These are phyloP conservation scores for Camponotus pennsylvanicus DNA, from an alignment of 1,140 invertebrate genomes.

Conservation along the genomic window DNA sequence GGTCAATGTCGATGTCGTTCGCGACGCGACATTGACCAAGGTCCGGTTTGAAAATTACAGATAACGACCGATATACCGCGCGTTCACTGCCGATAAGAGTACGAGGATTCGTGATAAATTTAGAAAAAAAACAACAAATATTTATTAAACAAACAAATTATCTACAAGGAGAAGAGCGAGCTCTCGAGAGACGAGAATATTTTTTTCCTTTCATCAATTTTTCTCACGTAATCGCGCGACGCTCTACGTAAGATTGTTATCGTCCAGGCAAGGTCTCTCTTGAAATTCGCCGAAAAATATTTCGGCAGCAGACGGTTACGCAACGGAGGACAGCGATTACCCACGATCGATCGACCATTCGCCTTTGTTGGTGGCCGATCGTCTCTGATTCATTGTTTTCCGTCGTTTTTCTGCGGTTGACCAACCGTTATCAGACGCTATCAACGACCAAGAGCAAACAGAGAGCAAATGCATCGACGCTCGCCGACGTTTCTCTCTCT, in stretches of 20 bases:
- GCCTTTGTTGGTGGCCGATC: conserved; percentile 8
- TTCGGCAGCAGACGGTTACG: conserved; percentile 65
- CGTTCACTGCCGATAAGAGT: conserved; percentile 7
- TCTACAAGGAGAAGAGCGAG: too few relatives aligned
- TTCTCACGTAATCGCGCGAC: not conserved
- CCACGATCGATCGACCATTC: conserved; percentile 33
- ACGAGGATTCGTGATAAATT: not conserved
- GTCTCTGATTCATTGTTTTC: conserved; percentile 49
- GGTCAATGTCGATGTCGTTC: conserved; percentile 38
- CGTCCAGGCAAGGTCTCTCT: conserved; percentile 33
- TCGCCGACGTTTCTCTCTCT: not conserved
- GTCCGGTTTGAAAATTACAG: conserved; percentile 33
- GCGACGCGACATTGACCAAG: conserved; percentile 43
- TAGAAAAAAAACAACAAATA: conserved; percentile 1
- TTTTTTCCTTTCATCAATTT: not conserved
- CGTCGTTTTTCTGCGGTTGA: conserved; percentile 29
- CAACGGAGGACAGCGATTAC: conserved; percentile 60
- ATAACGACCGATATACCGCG: not conserved
- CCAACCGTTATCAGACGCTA: conserved; percentile 43
- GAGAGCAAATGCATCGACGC: not conserved
- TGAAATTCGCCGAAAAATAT: conserved; percentile 56
- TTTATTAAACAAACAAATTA: not conserved
- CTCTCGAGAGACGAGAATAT: not conserved
- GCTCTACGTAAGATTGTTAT: conserved; percentile 3
- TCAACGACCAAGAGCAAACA: conserved; percentile 5